phyloP scores from a whole-genome alignment of 2,113 vertebrate species.

The cat (Felis catus) region DNA sequence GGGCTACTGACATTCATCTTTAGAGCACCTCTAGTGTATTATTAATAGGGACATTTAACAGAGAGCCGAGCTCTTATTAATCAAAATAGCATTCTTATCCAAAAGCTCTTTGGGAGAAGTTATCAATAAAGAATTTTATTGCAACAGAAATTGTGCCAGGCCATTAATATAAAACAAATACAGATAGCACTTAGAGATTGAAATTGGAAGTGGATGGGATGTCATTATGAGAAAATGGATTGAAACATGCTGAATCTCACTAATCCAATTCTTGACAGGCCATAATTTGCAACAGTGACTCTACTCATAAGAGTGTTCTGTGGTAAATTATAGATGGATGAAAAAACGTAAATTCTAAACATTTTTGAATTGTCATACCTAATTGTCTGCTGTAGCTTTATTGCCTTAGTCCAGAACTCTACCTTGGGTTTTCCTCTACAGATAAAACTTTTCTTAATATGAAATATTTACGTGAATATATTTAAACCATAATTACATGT shows the following conservation, averaged over 20 bases:
- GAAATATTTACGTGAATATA: neutral
- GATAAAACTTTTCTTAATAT: neutral
- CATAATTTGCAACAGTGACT: slow-evolving; percentile 49
- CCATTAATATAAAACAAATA: slow-evolving; percentile 75
- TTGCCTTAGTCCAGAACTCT: neutral
- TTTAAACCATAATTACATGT: neutral
- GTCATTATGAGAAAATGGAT: slow-evolving; percentile 70
- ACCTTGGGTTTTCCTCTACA: neutral
- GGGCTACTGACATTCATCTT: neutral
- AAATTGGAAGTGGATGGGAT: slow-evolving; percentile 69
- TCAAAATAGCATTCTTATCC: slow-evolving; percentile 46
- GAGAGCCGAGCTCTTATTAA: slow-evolving; percentile 54
- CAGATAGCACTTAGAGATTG: slow-evolving; percentile 60
- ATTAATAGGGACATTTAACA: slow-evolving; percentile 62
- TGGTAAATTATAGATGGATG: neutral
- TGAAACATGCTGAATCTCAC: slow-evolving; percentile 58
- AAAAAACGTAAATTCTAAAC: slow-evolving; percentile 22
- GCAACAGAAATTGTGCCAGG: slow-evolving; percentile 58
- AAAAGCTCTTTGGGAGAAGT: slow-evolving; percentile 58
- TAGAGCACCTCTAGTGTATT: neutral
- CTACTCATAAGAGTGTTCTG: slow-evolving; percentile 9
- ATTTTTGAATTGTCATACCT: neutral
- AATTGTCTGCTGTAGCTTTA: neutral
- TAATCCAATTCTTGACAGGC: slow-evolving; percentile 46
- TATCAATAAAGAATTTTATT: slow-evolving; percentile 71